A percentile compares a stretch with the other conserved stretches of the same genome.
phyloP scores from a whole-genome alignment of 1,140 invertebrate species.

The Chrysomallon squamiferum region DNA sequence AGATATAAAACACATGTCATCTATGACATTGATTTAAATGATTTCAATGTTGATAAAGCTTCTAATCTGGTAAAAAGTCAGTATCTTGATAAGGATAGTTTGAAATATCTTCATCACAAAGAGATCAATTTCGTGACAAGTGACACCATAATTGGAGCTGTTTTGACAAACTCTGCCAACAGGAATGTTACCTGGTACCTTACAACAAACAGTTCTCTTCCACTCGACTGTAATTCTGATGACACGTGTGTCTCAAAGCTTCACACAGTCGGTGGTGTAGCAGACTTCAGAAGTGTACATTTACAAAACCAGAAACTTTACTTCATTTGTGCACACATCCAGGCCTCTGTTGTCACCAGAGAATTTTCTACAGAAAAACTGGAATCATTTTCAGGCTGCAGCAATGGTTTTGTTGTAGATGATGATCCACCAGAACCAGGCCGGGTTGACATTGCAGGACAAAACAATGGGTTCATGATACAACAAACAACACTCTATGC shows the following conservation, averaged over 20 bases:
- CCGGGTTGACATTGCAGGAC: constrained; percentile 13
- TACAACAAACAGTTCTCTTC: constrained; percentile 1
- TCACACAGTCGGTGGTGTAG: background rate
- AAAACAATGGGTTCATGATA: constrained; percentile 21
- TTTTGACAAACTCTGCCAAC: background rate
- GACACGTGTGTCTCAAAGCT: constrained; percentile 3
- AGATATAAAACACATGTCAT: background rate
- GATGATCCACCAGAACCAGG: constrained; percentile 18
- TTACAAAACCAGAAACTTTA: background rate
- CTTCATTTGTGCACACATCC: constrained; percentile 18
- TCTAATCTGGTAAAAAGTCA: background rate
- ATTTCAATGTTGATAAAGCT: background rate
- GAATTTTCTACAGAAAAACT: background rate
- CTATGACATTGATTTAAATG: background rate
- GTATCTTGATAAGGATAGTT: background rate
- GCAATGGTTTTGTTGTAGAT: constrained; percentile 37
- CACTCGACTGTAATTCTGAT: constrained; percentile 4
- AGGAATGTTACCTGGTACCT: constrained; percentile 21
- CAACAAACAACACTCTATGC: constrained; percentile 7
- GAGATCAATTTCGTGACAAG: too few species aligned
- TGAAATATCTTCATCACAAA: background rate
- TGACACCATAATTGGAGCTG: background rate
- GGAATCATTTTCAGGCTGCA: constrained; percentile 11
- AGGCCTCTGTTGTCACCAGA: background rate
- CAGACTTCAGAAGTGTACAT: background rate